Base-by-base conservation (phyloP, 2,797 vertebrate species). In the Hipposideros larvatus region DNA sequence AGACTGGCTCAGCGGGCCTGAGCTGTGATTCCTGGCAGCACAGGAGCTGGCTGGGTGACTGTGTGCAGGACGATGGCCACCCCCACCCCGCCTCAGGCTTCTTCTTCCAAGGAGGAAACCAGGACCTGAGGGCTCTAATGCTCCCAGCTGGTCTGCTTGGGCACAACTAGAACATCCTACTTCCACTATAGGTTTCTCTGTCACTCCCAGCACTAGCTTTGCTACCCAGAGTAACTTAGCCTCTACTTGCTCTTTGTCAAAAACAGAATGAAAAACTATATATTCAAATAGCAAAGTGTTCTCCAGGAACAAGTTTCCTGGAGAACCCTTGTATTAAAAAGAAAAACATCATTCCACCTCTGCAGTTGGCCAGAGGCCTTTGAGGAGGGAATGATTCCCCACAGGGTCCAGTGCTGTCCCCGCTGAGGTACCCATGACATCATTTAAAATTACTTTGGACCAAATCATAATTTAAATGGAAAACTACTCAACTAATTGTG, bases 381-480 rank as follows among this genome's bases (percentile, higher is more conserved):
- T 16, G 22, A 46, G 51, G 59, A 74, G 10, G 82, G 68, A 13
- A 10, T 13, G 26, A 24, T 46, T 34, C 48, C 37, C 31, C 13
- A 66, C 34, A 26, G 41, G 24, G 26, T 31, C 48, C 43, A 51
- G 22, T 15, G 57, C 31, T 59, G 14, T 75, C 14, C 61, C 21
- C 15, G 3, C 16, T 24, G 59, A 66, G 41, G 53, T 61, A 89
- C 79, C n/a, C 10, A 5, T 31, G 78, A 93, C 80, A 48, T 68
- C 65, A 18, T 5, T 68, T 28, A 53, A 73, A 70, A 68, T 79
- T n/a, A 68, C 46, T 74, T 84, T 51, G 57, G 37, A 59, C 10
- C 37, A 73, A 90, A 65, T 80, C 61, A 13, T 43, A 82, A 92
- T 48, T 63, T 34, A 78, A 78, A 48, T 63, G 74, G 9, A 90